Percentiles rank a stretch among this genome's conserved stretches.
phyloP scores from a whole-genome alignment of 2,113 vertebrate species.

The Peromyscus polionotus region DNA sequence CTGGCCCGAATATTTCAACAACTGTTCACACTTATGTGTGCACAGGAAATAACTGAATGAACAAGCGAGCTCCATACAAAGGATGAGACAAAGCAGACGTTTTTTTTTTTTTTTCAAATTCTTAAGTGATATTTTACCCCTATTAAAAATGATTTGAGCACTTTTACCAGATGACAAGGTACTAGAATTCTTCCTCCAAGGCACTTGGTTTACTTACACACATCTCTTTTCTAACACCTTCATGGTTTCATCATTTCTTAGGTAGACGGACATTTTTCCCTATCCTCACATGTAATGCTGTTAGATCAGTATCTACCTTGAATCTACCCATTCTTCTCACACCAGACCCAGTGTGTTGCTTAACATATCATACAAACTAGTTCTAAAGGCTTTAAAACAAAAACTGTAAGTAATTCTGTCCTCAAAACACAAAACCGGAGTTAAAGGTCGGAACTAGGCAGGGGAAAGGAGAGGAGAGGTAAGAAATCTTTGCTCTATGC shows the following conservation, averaged over 20 bases:
- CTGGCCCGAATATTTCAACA: slow-evolving; percentile 1
- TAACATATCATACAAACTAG: neutral
- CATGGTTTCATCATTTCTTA: neutral
- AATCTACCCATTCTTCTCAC: neutral
- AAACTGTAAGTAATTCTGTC: neutral
- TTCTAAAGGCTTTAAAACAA: slow-evolving; percentile 32
- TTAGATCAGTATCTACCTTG: neutral
- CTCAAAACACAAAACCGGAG: neutral
- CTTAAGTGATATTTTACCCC: slow-evolving; percentile 21
- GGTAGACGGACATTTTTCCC: neutral
- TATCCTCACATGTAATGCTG: neutral
- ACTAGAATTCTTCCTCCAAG: slow-evolving; percentile 40
- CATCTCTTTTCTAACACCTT: neutral
- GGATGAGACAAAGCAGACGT: neutral
- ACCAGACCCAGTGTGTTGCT: neutral
- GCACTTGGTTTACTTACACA: neutral
- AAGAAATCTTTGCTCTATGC: neutral
- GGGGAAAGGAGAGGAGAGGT: neutral
- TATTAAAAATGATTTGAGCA: slow-evolving; percentile 30
- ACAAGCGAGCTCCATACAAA: neutral
- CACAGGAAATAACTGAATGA: neutral
- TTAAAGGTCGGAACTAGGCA: neutral
- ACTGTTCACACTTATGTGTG: neutral
- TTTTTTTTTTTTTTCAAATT: neutral
- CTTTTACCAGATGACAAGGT: neutral